Conservation (phyloP, 2,113 vertebrate genomes). For the Hipposideros armiger region DNA sequence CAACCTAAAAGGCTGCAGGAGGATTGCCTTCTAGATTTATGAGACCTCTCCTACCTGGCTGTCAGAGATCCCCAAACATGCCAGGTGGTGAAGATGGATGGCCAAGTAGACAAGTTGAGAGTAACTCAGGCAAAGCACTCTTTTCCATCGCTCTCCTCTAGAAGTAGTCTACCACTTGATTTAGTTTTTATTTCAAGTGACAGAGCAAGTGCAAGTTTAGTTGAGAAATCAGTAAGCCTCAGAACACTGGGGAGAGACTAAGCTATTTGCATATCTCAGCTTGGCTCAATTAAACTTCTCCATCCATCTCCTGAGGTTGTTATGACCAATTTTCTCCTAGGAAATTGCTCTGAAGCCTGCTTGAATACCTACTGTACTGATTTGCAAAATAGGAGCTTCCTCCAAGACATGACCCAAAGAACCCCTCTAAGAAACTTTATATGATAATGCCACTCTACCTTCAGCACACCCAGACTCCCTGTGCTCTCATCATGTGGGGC, state of each 20-base stretch:
- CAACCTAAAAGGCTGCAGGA: background rate
- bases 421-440: background rate
- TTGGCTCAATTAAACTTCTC: conserved; percentile 66
- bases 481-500: background rate
- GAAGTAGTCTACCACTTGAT: conserved; percentile 79
- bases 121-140: conserved; percentile 72
- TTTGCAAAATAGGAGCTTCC: background rate
- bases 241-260: conserved; percentile 51
- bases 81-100: conserved; percentile 59
- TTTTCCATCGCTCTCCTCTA: conserved; percentile 50
- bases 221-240: conserved; percentile 81
- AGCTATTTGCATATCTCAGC: conserved; percentile 73
- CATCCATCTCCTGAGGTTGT: background rate
- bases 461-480: background rate
- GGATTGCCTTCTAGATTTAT: conserved; percentile 34
- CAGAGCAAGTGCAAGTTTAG: conserved; percentile 76
- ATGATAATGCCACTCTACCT: background rate
- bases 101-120: conserved; percentile 71
- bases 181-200: conserved; percentile 83
- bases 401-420: background rate
- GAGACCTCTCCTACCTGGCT: background rate
- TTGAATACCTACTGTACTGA: background rate
- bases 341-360: background rate
- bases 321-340: background rate
- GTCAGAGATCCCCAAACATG: conserved; percentile 68